phyloP scores from a whole-genome alignment of 1,140 invertebrate genomes.

The Polypedilum vanderplanki region DNA sequence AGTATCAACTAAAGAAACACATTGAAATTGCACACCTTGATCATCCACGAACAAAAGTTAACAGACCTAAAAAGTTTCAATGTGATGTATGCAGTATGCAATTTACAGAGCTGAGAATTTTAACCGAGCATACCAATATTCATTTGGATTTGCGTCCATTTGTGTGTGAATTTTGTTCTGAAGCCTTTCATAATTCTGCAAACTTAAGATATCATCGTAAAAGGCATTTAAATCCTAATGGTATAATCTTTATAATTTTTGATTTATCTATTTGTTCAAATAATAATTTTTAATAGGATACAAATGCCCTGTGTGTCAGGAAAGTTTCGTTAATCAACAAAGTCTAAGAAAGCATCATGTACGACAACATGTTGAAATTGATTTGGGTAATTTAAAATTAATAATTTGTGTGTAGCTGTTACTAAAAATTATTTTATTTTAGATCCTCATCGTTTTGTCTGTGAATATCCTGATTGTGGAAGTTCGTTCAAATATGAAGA shows the following conservation, averaged over 20 bases:
- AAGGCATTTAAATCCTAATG: neutral
- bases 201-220: neutral
- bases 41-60: neutral
- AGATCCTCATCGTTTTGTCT: neutral
- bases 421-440: neutral
- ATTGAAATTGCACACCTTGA: slow-evolving; percentile 10
- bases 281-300: neutral
- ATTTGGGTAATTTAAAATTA: neutral
- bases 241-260: neutral
- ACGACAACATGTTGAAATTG: neutral
- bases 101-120: slow-evolving; percentile 37
- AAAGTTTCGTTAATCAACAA: slow-evolving; percentile 6
- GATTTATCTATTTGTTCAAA: neutral
- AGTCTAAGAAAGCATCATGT: neutral
- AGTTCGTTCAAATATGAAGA: neutral
- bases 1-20: neutral
- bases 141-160: neutral
- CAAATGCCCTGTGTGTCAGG: neutral
- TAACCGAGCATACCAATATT: slow-evolving; percentile 28
- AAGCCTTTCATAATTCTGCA: neutral
- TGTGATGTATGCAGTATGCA: neutral
- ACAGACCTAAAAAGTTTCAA: neutral
- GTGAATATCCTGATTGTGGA: neutral
- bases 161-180: slow-evolving; percentile 28
- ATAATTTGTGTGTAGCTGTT: neutral